Percentiles rank a stretch among this genome's conserved stretches.
phyloP scores from a whole-genome alignment of 2,888 invertebrate genomes.

The Drosophila mettleri region DNA sequence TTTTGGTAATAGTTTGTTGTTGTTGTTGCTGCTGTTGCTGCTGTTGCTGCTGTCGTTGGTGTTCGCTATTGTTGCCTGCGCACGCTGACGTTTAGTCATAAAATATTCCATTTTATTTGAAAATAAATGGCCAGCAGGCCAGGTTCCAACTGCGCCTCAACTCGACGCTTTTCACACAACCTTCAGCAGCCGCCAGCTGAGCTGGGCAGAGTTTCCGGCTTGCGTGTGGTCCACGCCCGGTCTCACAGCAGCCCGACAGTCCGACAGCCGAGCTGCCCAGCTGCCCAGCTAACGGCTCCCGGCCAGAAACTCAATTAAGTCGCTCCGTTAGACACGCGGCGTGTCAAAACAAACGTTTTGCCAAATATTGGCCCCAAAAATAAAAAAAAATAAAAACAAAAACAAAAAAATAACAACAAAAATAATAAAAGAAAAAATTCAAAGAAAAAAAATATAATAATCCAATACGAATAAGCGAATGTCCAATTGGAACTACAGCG shows the following conservation, averaged over 20 bases:
- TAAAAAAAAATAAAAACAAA: not conserved
- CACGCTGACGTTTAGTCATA: constrained; percentile 76
- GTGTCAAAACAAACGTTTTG: constrained; percentile 79
- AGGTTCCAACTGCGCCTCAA: constrained; percentile 34
- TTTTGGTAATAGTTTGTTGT: constrained; percentile 76
- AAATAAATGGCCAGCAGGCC: constrained; percentile 58
- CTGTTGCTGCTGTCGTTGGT: constrained; percentile 43
- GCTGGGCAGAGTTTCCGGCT: constrained; percentile 51
- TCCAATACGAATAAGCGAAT: constrained; percentile 24
- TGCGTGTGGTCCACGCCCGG: constrained; percentile 66
- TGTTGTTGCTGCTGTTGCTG: constrained; percentile 41
- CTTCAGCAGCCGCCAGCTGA: constrained; percentile 50
- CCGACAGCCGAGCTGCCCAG: constrained; percentile 27
- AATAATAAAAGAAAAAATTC: not conserved
- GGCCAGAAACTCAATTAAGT: constrained; percentile 78
- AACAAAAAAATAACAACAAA: not conserved
- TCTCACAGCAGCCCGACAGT: constrained; percentile 1
- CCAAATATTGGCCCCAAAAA: constrained; percentile 43
- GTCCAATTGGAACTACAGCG: constrained; percentile 31
- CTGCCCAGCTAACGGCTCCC: constrained; percentile 37
- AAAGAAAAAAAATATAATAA: not conserved
- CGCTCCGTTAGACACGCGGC: constrained; percentile 75
- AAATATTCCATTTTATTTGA: constrained; percentile 79
- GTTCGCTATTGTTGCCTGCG: constrained; percentile 50
- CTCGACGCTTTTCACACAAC: constrained; percentile 67